phyloP scores from a whole-genome alignment of 2,113 vertebrate genomes.

The Alaudala cheleensis region DNA sequence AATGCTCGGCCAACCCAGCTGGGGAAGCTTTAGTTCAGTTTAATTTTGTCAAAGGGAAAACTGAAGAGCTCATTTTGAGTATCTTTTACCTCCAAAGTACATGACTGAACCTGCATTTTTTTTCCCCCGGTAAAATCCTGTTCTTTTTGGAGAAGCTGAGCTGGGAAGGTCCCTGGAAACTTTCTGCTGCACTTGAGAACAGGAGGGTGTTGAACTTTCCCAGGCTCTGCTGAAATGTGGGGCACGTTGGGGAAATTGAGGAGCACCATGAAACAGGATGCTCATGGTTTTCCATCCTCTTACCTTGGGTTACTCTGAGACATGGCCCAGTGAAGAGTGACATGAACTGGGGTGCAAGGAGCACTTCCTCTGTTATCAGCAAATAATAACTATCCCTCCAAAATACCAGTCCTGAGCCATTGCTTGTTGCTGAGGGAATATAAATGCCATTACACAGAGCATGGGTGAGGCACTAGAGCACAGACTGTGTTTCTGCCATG shows the following conservation, averaged over 20 bases:
- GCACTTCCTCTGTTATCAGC: background rate
- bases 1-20: background rate
- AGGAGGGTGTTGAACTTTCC: background rate
- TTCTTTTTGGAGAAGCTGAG: background rate
- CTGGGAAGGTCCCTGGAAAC: background rate
- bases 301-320: background rate
- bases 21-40: background rate
- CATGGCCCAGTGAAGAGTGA: background rate
- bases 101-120: background rate
- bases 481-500: background rate
- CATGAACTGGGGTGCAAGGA: background rate
- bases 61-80: background rate
- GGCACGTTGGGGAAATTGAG: background rate
- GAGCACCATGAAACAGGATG: background rate
- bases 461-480: background rate
- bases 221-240: rapidly evolving
- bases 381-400: background rate
- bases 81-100: background rate
- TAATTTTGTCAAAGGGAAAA: background rate
- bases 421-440: background rate
- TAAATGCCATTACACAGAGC: background rate
- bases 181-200: background rate
- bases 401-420: background rate
- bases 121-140: background rate
- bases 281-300: background rate